Evolutionary conservation across 2,888 invertebrate species (phyloP).

Genomic region (Eupithecia subumbrata): DNA sequence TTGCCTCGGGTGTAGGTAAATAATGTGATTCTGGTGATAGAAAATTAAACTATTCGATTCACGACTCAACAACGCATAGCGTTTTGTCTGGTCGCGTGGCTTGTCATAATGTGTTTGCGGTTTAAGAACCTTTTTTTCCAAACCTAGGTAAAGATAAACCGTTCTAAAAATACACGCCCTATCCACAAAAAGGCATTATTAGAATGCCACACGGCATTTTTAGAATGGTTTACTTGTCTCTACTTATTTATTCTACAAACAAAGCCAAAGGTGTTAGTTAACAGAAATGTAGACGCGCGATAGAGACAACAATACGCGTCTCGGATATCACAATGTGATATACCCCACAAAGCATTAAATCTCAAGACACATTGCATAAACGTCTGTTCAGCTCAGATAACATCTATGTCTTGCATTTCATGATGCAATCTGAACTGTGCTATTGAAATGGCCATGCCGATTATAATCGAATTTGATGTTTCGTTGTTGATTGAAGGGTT

Average conservation of each 20-base stretch:
- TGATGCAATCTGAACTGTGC: slow-evolving; percentile 25
- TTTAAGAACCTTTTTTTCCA: no score
- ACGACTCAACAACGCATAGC: no score
- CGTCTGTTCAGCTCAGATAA: slow-evolving; percentile 31
- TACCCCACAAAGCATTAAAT: slow-evolving; percentile 13
- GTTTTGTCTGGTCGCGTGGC: background rate
- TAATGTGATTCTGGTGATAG: no score
- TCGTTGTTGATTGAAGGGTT: slow-evolving; percentile 4
- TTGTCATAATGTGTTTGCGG: background rate
- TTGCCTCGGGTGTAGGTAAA: no score
- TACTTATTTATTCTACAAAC: background rate
- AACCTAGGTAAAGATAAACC: no score
- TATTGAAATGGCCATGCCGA: slow-evolving; percentile 19
- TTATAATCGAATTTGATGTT: slow-evolving; percentile 20
- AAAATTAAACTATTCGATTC: no score
- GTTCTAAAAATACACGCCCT: no score
- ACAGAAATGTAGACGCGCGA: background rate
- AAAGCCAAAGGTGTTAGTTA: background rate
- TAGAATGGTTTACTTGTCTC: no score
- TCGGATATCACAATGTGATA: background rate
- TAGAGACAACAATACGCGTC: background rate
- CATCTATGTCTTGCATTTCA: slow-evolving; percentile 26
- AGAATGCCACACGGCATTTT: no score
- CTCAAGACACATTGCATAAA: slow-evolving; percentile 32
- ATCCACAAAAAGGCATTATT: no score